Evolutionary conservation across 2,888 invertebrate genomes (phyloP).

Genomic region (Chesias legatella): DNA sequence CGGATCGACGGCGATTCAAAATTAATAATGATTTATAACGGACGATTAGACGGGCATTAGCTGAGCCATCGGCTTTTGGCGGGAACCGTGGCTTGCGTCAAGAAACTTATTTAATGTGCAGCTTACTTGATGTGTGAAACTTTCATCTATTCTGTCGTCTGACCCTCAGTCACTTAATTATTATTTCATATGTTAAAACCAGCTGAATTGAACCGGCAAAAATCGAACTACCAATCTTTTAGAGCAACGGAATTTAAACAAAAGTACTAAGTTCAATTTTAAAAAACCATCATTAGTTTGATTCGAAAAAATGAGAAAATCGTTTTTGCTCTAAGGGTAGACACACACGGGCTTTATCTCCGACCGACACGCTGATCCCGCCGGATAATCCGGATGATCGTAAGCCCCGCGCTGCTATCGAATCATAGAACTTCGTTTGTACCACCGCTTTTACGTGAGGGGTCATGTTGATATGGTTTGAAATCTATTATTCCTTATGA

Average conservation of each 20-base stretch:
- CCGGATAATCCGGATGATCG: conserved; percentile 74
- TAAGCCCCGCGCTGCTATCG: conserved; percentile 48
- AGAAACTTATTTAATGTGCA: no score
- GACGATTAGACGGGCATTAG: conserved; percentile 67
- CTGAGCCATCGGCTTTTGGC: conserved; percentile 53
- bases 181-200: no score
- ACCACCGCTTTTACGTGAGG: neutral
- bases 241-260: no score
- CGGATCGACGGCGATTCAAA: conserved; percentile 68
- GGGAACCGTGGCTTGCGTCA: no score
- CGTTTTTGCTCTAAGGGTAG: conserved; percentile 21
- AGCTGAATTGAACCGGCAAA: no score
- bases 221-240: no score
- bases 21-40: conserved; percentile 79
- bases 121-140: no score
- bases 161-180: no score
- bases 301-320: neutral
- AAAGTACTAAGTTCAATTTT: no score
- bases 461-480: neutral
- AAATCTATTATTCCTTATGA: no score
- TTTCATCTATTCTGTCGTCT: no score
- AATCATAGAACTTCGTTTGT: conserved; percentile 22
- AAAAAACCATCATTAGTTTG: no score
- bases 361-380: conserved; percentile 73
- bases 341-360: conserved; percentile 62